Conservation (phyloP, 2,797 vertebrate genomes). For the Falco columbarius region DNA sequence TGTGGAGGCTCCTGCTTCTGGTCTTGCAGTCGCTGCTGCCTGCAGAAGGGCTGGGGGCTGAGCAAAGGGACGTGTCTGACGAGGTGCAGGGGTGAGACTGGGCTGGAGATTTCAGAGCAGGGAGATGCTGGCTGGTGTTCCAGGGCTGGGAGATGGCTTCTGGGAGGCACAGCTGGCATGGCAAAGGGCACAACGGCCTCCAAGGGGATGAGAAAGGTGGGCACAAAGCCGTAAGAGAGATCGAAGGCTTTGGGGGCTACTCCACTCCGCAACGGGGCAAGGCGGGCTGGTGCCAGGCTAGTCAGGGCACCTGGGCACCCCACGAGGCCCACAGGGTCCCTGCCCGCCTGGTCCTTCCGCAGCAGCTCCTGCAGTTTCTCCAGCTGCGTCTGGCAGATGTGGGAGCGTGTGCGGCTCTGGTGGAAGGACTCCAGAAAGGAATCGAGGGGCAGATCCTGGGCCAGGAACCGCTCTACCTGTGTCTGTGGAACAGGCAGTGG, state of each 20-base stretch:
- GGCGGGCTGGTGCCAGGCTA: not conserved
- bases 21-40: not conserved
- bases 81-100: slow-evolving; percentile 59
- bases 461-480: slow-evolving; percentile 76
- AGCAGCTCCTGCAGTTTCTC: slow-evolving; percentile 79
- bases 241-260: slow-evolving; percentile 7
- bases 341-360: slow-evolving; percentile 54
- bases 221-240: slow-evolving; percentile 28
- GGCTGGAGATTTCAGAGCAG: slow-evolving; percentile 30
- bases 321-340: not conserved
- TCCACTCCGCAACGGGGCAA: not conserved
- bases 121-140: not conserved
- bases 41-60: slow-evolving; percentile 51
- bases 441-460: slow-evolving; percentile 73
- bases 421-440: slow-evolving; percentile 79
- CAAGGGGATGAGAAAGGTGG: slow-evolving; percentile 18
- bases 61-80: slow-evolving; percentile 58
- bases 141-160: slow-evolving; percentile 74
- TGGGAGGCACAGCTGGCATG: not conserved
- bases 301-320: not conserved
- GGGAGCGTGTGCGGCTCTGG: slow-evolving; percentile 71
- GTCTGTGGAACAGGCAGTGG: slow-evolving; percentile 33
- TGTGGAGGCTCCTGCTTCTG: slow-evolving; percentile 74
- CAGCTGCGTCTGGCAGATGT: slow-evolving; percentile 74
- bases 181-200: slow-evolving; percentile 44